Conservation (phyloP, 2,797 vertebrate genomes). For the Rhabdophis nuchalis region DNA sequence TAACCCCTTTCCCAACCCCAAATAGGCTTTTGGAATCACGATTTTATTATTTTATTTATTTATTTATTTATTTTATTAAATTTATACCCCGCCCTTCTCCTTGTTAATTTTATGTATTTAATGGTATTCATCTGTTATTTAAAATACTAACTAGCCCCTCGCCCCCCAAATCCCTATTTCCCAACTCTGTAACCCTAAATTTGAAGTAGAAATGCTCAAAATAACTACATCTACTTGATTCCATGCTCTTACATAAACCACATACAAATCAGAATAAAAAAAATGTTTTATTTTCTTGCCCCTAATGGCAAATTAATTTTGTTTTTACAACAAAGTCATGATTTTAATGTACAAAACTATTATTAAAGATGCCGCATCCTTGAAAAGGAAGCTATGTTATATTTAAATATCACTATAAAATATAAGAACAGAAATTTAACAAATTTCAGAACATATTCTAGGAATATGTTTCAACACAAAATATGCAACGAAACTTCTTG, state of each 20-base stretch:
- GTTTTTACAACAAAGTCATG: conserved; percentile 54
- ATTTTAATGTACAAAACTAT: conserved; percentile 62
- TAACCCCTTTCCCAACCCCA: background rate
- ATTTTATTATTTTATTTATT: background rate
- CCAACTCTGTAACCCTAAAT: background rate
- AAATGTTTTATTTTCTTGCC: conserved; percentile 63
- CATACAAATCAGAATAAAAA: background rate
- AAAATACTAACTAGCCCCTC: background rate
- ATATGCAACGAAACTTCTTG: conserved; percentile 45
- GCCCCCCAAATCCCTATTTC: background rate
- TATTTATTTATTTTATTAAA: too few species aligned
- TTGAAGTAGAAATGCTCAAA: background rate
- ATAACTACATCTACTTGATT: background rate
- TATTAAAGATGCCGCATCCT: conserved; percentile 42
- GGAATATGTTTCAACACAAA: conserved; percentile 10
- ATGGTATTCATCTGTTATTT: background rate
- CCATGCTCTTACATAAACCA: background rate
- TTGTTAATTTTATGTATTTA: background rate
- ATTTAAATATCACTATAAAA: conserved; percentile 45
- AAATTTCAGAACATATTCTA: conserved; percentile 21
- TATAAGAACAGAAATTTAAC: conserved; percentile 23
- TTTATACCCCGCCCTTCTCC: too few species aligned
- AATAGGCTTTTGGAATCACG: background rate
- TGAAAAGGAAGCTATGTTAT: conserved; percentile 64
- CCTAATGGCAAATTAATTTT: conserved; percentile 34